Base-by-base conservation (phyloP, 2,888 invertebrate genomes). In the Diplolepis rosae region DNA sequence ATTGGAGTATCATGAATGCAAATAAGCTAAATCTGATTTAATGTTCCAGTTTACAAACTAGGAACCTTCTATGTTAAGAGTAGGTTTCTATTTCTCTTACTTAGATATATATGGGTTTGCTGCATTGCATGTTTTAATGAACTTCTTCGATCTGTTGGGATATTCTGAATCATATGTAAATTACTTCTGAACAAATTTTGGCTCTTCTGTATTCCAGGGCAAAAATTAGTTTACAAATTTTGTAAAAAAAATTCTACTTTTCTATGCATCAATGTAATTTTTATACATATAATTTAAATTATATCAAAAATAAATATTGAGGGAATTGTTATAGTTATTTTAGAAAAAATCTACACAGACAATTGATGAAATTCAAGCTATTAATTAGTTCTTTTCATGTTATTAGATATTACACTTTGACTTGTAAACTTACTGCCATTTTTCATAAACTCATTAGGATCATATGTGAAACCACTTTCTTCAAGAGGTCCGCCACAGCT, bases 391-490 rank as follows among this genome's bases (percentile, higher is more conserved):
- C n/a, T n/a, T n/a, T n/a, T n/a, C n/a, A n/a, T n/a, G n/a, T n/a
- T n/a, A n/a, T n/a, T n/a, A n/a, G n/a, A n/a, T n/a, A n/a, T n/a
- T n/a, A n/a, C n/a, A n/a, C n/a, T 4, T 27, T 24, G 11, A 2
- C 6, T 28, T 11, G 11, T 7, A 3, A 61, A 91, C 94, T 91
- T 90, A 96, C 96, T 94, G 80, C 93, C 92, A 82, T 94, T 93
- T 79, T 94, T 93, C 97, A 97, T 97, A 85, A 97, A 95, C 61
- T 92, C 89, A 76, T 93, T 92, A 0, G 96, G 96, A 83, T 95
- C 94, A 85, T 97, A 97, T 0, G 96, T 94, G 89, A 96, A 96
- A 3, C 96, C 96, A 6, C 94, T 94, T 28, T 90, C 89, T 75
- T 94, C 92, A 76, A 95, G 91, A 0, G 94, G 92, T 13, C 92